Conservation (phyloP, 2,113 vertebrate species). For the Eleginops maclovinus region DNA sequence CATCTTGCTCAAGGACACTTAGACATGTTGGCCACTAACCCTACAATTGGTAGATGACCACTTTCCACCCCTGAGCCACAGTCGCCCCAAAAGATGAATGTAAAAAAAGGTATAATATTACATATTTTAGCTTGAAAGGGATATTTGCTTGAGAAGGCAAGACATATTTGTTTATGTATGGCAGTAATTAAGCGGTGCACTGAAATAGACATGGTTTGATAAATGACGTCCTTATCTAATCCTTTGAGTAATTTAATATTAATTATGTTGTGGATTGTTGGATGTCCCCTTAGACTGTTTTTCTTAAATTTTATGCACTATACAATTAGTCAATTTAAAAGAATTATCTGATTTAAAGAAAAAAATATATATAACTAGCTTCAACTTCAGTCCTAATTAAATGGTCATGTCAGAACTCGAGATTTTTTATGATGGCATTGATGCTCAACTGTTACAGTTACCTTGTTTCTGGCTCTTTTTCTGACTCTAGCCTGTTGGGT, state of each 20-base stretch:
- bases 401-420: not conserved
- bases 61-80: no score
- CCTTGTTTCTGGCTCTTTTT: constrained; percentile 2
- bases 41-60: no score
- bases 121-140: not conserved
- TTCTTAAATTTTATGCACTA: not conserved
- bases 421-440: not conserved
- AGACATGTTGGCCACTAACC: no score
- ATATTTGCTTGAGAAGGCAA: not conserved
- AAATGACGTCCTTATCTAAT: not conserved
- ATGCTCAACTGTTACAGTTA: constrained; percentile 13
- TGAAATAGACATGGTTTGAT: not conserved
- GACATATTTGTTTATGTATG: no score
- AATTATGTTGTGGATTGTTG: not conserved
- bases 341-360: not conserved
- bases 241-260: no score
- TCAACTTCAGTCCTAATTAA: not conserved
- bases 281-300: not conserved
- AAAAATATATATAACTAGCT: not conserved
- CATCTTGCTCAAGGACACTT: no score
- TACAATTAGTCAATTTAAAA: not conserved
- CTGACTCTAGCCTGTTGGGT: constrained; percentile 12
- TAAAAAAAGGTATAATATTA: no score
- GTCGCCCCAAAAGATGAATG: no score
- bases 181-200: not conserved